Evolutionary conservation across 2,113 vertebrate species (phyloP), one percentile per base, ranked within the genome.

Genomic region (Labeo rohita): DNA sequence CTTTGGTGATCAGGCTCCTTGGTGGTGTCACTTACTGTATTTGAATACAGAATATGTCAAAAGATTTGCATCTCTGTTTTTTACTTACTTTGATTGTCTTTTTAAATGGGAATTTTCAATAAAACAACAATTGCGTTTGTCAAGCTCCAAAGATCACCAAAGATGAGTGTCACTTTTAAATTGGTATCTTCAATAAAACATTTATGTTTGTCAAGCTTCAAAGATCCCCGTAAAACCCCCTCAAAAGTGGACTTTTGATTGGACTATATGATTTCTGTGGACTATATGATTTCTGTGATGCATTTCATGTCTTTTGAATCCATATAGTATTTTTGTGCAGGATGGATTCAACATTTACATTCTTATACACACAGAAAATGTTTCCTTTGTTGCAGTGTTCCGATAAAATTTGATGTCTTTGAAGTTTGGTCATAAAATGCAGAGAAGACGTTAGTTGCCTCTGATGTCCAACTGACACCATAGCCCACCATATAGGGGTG

Each of bases 1-100:
- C 82, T 73, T 70, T 68, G 56, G 9, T 75, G 43, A 84, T 90
- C 72, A 80, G 36, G 52, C 75, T 72, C 50, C 39, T 75, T 74
- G 61, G 83, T 23, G 23, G 28, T 61, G 49, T 47, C 77, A 59
- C 72, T 28, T 50, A 49, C 36, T 36, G 52, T 87, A 47, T 84
- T 84, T 77, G 73, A 75, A 36, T 56, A 63, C 12, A 45, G 76
- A 28, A 28, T 28, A 28, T 28, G 28, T 28, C 28, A 28, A 28
- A 28, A 28, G 1, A 28, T 28, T 65, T 45, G 18, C 12, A 39
- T 79, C 0, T 56, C 6, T 18, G 15, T 56, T 18, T 18, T 59
- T 59, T 21, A 10, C 54, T 59, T 21, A 10, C 54, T 59, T 8
- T 75, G n/a, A 45, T 34, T 70, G 74, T 15, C 16, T 75, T 75